phyloP scores from a whole-genome alignment of 2,797 vertebrate genomes.

The Coranthus polyacanthus region DNA sequence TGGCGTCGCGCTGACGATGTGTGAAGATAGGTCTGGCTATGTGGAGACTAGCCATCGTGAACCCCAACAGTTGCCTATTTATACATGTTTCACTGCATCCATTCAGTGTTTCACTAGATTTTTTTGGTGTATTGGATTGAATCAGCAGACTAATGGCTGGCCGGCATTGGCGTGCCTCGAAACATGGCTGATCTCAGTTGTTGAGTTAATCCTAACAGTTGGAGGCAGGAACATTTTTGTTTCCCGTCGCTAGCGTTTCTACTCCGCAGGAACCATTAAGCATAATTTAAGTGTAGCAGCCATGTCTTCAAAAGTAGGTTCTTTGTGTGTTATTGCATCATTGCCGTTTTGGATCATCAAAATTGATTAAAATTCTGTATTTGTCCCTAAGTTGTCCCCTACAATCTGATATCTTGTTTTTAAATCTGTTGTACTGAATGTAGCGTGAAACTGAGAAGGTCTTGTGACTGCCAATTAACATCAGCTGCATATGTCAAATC shows the following conservation, averaged over 20 bases:
- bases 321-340: slow-evolving; percentile 26
- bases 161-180: too few species aligned
- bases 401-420: slow-evolving; percentile 10
- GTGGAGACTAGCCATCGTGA: too few species aligned
- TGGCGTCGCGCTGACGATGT: too few species aligned
- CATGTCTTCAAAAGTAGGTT: neutral
- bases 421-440: neutral
- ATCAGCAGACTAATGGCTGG: too few species aligned
- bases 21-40: too few species aligned
- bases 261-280: too few species aligned
- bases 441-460: neutral
- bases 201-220: neutral
- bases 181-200: too few species aligned
- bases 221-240: slow-evolving; percentile 17
- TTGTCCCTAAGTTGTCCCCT: slow-evolving; percentile 23
- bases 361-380: neutral
- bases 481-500: slow-evolving; percentile 60
- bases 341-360: slow-evolving; percentile 3
- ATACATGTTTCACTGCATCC: too few species aligned
- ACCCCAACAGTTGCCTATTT: too few species aligned
- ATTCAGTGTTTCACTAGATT: too few species aligned
- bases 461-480: slow-evolving; percentile 43
- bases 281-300: too few species aligned
- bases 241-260: slow-evolving; percentile 8
- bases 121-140: too few species aligned